Base-by-base conservation (phyloP, 2,797 vertebrate species). In the Hoplostethus atlanticus region DNA sequence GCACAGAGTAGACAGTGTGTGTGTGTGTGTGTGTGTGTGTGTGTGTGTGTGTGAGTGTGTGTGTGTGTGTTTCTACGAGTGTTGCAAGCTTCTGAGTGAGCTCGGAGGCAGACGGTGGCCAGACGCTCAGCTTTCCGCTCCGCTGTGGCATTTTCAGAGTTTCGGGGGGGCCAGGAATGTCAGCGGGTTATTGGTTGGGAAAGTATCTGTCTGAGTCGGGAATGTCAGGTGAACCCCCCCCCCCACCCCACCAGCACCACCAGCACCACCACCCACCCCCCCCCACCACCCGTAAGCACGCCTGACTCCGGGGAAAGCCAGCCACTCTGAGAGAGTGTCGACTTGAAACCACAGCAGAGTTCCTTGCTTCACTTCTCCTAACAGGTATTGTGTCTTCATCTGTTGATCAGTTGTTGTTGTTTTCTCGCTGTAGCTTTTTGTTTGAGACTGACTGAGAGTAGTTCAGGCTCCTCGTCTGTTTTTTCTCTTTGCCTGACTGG, bases 191-290 rank as follows among this genome's bases (percentile, higher is more conserved):
- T 68, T 80, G 77, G 79, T 71, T 12, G 79, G 79, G 82, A 68
- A 76, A 73, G 82, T 63, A 73, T 30, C 5, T 48, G 58, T 74
- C 74, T 70, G 75, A 63, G 60, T 86, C 64, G 64, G 91, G 88
- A 92, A 83, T 81, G 90, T 89, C 93, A 90, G 92, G 93, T 92
- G 93, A 89, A 90, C 73, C 90, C 90, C 86, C 57, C 21, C 21
- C 21, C 21, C 21, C 1, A 21, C 21, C 1, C 21, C 21, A 21
- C 21, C 21, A 21, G 1, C 21, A 21, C 21, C 21, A 1, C 21
- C 21, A 21, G 1, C 21, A 1, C 13, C 78, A 62, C 58, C 30
- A 12, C 46, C 15, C 58, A 51, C 71, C 67, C 40, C 21, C 21
- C 21, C 21, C 21, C 21, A 21, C 21, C 21, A 21, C 90, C 86